Base-by-base conservation (phyloP, 2,888 invertebrate species). In the Scaptodrosophila latifasciaeformis region DNA sequence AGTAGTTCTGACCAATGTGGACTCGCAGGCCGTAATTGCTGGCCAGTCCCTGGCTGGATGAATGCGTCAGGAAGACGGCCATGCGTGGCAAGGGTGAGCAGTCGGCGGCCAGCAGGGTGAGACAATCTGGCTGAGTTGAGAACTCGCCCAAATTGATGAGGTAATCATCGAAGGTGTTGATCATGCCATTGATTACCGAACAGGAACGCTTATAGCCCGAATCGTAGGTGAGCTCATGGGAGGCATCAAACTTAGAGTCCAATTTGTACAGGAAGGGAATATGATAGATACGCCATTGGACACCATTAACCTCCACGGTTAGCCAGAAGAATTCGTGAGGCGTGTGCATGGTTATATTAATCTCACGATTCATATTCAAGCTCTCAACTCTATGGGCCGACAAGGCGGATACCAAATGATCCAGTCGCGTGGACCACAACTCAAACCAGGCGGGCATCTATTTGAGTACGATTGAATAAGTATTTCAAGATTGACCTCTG, bases 371-470 rank as follows among this genome's bases (percentile, higher is more conserved):
- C 67, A 86, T 72, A 49, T 85, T 80, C 19, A 86, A 57, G 40
- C 82, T 81, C 49, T 85, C 85, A 1, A 85, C 75, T 49, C 82
- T 85, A 19, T 83, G 58, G 2, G 75, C 66, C 0, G 86, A 84
- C 31, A 86, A 59, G 7, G 86, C 85, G 2, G 86, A 84, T 2
- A 85, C 82, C 48, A 86, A 78, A 50, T 86, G 86, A 66, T 86
- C 86, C 9, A 86, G 57, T 1, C 86, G 82, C 21, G 81, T 83
- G 1, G 85, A 82, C 82, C 82, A 84, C 5, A 82, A 55, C 13
- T 84, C 82, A 64, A 84, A 85, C 85, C 85, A 85, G 53, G 83
- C 80, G 10, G 85, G 85, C 86, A 86, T 86, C 86, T 85, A 48
- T 12, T 31, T 4, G 4, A 1, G 12, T 1, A 13, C 1, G 10